Evolutionary conservation across 1,140 invertebrate species (phyloP).

Genomic region (Trichonephila clavipes): DNA sequence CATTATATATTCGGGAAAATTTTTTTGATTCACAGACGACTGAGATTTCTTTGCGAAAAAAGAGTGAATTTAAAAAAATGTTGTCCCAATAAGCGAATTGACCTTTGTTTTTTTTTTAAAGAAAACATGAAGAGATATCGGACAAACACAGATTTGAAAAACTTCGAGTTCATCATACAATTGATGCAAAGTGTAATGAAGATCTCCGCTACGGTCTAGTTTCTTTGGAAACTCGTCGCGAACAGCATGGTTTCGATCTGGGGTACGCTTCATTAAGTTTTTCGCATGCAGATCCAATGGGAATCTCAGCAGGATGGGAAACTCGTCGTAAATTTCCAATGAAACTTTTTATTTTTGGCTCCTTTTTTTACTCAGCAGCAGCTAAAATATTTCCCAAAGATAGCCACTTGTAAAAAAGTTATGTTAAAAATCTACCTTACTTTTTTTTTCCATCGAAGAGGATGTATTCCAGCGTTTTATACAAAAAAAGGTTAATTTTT

Average conservation of each 20-base stretch:
- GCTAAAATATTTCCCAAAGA: not conserved
- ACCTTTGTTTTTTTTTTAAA: not conserved
- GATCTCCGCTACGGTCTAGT: constrained; percentile 28
- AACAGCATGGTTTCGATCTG: not conserved
- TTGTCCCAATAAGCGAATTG: not conserved
- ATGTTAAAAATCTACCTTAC: not conserved
- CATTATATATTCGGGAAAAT: too few relatives aligned
- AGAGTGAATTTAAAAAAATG: not conserved
- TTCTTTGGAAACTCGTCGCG: constrained; percentile 17
- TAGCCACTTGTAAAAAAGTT: not conserved
- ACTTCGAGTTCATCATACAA: not conserved
- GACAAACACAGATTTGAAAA: not conserved
- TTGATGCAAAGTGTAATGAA: not conserved
- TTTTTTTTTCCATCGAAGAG: not conserved
- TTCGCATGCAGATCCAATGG: constrained; percentile 5
- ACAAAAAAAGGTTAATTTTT: too few relatives aligned
- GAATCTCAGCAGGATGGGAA: not conserved
- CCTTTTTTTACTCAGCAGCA: not conserved
- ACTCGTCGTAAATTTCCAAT: not conserved
- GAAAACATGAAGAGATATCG: not conserved
- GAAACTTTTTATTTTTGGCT: not conserved
- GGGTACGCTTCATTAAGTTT: constrained; percentile 2
- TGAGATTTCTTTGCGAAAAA: too few relatives aligned
- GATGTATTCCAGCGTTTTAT: too few relatives aligned
- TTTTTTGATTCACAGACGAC: too few relatives aligned